Conservation (phyloP, 2,113 vertebrate species). For the Alethe diademata region DNA sequence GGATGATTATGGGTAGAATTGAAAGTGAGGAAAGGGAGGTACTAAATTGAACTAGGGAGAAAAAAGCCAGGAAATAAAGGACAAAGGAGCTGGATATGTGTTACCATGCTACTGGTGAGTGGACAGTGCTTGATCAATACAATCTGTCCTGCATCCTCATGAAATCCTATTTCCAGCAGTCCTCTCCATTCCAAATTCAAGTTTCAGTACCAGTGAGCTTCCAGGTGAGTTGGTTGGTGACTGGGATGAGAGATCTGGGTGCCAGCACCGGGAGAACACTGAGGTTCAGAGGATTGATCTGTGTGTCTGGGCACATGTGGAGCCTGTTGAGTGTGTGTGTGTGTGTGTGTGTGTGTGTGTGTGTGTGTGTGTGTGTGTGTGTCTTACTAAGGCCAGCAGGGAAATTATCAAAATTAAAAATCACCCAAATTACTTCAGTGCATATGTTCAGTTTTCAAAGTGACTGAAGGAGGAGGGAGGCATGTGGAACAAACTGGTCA, state of each 20-base stretch:
- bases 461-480: not conserved
- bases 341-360: too few relatives aligned
- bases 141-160: not conserved
- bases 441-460: not conserved
- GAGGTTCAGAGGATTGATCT: not conserved
- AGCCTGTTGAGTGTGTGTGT: not conserved
- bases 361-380: not conserved
- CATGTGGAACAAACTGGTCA: not conserved
- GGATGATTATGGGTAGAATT: not conserved
- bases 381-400: not conserved
- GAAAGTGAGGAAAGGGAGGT: not conserved
- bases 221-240: not conserved
- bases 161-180: not conserved
- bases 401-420: not conserved
- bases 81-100: not conserved
- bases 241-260: not conserved
- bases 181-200: not conserved
- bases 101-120: not conserved
- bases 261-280: not conserved
- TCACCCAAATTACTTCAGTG: not conserved
- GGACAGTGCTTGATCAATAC: not conserved
- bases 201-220: not conserved
- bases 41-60: not conserved
- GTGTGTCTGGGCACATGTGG: fast-evolving
- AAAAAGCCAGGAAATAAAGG: not conserved